These are phyloP conservation scores for Thymelicus lineola DNA, from an alignment of 2,888 invertebrate species.

Conservation along the genomic window DNA sequence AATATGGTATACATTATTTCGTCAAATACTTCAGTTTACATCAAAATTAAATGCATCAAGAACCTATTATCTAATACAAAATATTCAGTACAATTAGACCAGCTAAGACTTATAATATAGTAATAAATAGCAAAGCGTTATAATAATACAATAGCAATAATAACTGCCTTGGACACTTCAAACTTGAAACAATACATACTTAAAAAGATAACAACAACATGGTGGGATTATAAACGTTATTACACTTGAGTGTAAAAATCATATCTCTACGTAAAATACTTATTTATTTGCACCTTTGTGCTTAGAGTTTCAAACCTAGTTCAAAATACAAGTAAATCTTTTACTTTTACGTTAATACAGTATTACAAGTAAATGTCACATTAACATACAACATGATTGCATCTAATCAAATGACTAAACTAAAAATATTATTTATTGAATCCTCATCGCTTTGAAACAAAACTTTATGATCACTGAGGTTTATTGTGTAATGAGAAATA, in stretches of 20 bases:
- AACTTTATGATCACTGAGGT: too few species aligned
- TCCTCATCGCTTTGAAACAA: too few species aligned
- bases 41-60: slow-evolving; percentile 11
- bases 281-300: neutral
- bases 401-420: too few species aligned
- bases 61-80: neutral
- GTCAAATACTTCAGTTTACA: neutral
- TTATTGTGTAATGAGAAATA: too few species aligned
- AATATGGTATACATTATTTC: neutral
- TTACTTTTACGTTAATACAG: too few species aligned
- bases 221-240: slow-evolving; percentile 25
- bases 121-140: slow-evolving; percentile 8
- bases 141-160: slow-evolving; percentile 1
- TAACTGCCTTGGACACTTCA: neutral
- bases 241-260: neutral
- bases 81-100: neutral
- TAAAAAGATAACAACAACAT: slow-evolving; percentile 24
- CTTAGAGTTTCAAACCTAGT: neutral
- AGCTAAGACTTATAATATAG: neutral
- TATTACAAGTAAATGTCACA: too few species aligned
- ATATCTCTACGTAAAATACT: neutral
- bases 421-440: too few species aligned
- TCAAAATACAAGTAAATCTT: neutral
- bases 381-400: too few species aligned
- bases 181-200: slow-evolving; percentile 14